Conservation (phyloP, 1,140 invertebrate genomes). For the Orius insidiosus region DNA sequence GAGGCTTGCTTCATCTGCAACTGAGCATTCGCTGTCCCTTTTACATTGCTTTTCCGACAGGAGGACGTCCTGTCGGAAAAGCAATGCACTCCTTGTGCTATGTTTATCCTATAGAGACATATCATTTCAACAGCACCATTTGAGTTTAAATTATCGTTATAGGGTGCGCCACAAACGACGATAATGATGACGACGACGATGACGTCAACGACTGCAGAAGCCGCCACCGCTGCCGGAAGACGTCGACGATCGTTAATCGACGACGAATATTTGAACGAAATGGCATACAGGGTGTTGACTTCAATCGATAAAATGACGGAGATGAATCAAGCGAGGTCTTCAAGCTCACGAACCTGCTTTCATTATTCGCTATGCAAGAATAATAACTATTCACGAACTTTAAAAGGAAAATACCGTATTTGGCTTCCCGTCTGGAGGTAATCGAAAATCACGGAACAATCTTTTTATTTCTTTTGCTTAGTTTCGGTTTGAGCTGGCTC, state of each 20-base stretch:
- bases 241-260: slow-evolving; percentile 1
- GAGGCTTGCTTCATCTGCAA: too few relatives aligned
- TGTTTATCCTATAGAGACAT: background rate
- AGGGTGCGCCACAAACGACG: slow-evolving; percentile 25
- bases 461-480: slow-evolving; percentile 19
- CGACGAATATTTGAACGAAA: slow-evolving; percentile 30
- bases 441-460: too few relatives aligned
- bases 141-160: slow-evolving; percentile 19
- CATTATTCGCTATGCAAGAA: slow-evolving; percentile 40
- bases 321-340: slow-evolving; percentile 22
- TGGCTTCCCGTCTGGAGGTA: slow-evolving; percentile 55
- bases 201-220: slow-evolving; percentile 7
- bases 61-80: background rate
- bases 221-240: background rate
- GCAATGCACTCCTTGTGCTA: background rate
- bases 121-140: background rate
- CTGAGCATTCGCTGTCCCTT: too few relatives aligned
- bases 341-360: slow-evolving; percentile 34
- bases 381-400: slow-evolving; percentile 36
- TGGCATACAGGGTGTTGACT: slow-evolving; percentile 31
- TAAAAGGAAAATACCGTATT: slow-evolving; percentile 32
- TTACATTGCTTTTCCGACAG: background rate
- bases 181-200: slow-evolving; percentile 27
- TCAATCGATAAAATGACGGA: slow-evolving; percentile 31
- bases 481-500: slow-evolving; percentile 40